phyloP scores from a whole-genome alignment of 64 coral and sea anemone species.

The Stichodactyla mertensii region DNA sequence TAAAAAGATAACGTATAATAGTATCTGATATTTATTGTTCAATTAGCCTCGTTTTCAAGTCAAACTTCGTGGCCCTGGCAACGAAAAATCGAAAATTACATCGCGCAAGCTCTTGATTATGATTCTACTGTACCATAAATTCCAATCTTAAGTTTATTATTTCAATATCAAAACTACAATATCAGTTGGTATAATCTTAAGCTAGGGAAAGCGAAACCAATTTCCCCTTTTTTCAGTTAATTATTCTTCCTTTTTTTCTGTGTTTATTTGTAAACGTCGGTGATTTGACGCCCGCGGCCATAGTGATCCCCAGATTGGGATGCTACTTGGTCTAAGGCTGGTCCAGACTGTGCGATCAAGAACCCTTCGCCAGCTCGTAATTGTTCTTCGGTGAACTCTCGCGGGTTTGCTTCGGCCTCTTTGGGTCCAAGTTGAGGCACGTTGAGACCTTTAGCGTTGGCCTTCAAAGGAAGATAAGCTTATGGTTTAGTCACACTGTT shows the following conservation, averaged over 20 bases:
- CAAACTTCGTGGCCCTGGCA: neutral
- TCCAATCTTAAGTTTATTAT: neutral
- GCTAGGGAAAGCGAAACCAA: neutral
- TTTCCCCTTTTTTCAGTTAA: neutral
- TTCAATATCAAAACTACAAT: neutral
- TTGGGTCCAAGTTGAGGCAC: constrained; percentile 61
- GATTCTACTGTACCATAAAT: neutral
- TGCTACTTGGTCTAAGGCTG: constrained; percentile 25
- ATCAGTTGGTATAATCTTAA: neutral
- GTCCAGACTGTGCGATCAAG: constrained; percentile 40
- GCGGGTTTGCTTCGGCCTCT: constrained; percentile 48
- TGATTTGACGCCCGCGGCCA: constrained; percentile 61
- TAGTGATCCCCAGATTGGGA: constrained; percentile 64
- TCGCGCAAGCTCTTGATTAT: neutral
- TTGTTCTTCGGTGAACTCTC: constrained; percentile 61
- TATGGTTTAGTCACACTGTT: neutral
- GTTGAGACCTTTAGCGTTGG: constrained; percentile 30
- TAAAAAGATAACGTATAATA: neutral
- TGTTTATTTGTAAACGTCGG: constrained; percentile 36
- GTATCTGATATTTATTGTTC: neutral
- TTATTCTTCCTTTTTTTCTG: neutral
- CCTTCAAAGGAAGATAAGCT: neutral
- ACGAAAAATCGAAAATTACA: neutral
- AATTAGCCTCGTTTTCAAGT: neutral
- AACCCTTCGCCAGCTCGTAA: constrained; percentile 46